These are phyloP conservation scores for Chlamydotis undulata DNA, from an alignment of 2,113 vertebrate genomes.

Conservation along the genomic window DNA sequence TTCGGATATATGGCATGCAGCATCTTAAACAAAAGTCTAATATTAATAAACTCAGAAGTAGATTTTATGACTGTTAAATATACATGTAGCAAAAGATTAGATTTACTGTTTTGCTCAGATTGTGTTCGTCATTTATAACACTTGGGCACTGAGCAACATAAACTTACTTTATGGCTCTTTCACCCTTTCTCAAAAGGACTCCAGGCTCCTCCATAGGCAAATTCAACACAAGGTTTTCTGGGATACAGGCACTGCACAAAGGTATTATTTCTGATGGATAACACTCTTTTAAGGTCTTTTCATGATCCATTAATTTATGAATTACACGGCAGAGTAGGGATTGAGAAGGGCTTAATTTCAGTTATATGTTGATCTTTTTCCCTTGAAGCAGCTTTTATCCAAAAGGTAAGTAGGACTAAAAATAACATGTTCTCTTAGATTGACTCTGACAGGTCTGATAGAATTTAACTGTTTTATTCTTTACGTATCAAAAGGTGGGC, in stretches of 20 bases:
- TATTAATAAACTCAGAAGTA: background rate
- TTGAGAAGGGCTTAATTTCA: slow-evolving; percentile 25
- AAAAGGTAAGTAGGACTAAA: slow-evolving; percentile 31
- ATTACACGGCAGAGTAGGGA: slow-evolving; percentile 1
- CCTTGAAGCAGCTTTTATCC: slow-evolving; percentile 12
- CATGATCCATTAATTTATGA: slow-evolving; percentile 55
- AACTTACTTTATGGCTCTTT: slow-evolving; percentile 43
- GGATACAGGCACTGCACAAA: background rate
- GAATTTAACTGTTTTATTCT: background rate
- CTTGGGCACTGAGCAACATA: slow-evolving; percentile 17
- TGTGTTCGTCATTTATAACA: slow-evolving; percentile 36
- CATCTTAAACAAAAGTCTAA: slow-evolving; percentile 20
- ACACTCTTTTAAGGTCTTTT: slow-evolving; percentile 38
- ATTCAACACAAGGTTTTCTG: slow-evolving; percentile 1
- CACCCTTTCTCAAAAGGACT: slow-evolving; percentile 14
- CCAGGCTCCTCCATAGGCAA: background rate
- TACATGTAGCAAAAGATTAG: slow-evolving; percentile 24
- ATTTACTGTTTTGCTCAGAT: slow-evolving; percentile 42
- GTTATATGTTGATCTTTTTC: slow-evolving; percentile 27
- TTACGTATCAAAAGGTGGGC: background rate
- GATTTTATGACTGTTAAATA: slow-evolving; percentile 54
- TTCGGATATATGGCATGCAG: background rate
- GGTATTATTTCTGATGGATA: slow-evolving; percentile 30
- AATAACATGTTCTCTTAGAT: background rate
- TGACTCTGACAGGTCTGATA: background rate